A percentile compares a stretch with the other conserved stretches of the same genome.
Evolutionary conservation across 2,888 invertebrate genomes (phyloP).

Genomic region (Palloptera scutellata): DNA sequence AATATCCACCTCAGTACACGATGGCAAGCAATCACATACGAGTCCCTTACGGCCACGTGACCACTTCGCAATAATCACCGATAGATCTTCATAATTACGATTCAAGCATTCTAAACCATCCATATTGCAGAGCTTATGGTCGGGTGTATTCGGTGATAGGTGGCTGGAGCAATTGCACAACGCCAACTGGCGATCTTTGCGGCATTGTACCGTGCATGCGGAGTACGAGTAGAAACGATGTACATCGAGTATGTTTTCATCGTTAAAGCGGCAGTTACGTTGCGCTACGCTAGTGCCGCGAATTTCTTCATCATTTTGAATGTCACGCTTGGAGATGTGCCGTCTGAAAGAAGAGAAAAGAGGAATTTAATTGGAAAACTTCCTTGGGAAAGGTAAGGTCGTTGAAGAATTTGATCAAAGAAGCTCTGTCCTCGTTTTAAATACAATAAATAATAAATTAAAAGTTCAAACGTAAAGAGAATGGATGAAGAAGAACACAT

Average conservation of each 20-base stretch:
- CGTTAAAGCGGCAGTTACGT: constrained; percentile 75
- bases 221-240: constrained; percentile 77
- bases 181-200: constrained; percentile 71
- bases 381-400: too few relatives aligned
- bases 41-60: constrained; percentile 69
- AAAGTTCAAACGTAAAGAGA: too few relatives aligned
- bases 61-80: constrained; percentile 74
- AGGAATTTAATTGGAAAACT: too few relatives aligned
- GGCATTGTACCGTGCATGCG: constrained; percentile 76
- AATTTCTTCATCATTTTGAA: constrained; percentile 74
- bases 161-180: constrained; percentile 76
- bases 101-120: constrained; percentile 73
- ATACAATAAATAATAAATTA: background rate
- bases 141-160: constrained; percentile 70
- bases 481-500: background rate
- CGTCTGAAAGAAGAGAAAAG: constrained; percentile 60
- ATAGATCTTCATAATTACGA: constrained; percentile 69
- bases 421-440: too few relatives aligned
- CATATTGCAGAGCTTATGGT: constrained; percentile 69
- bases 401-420: too few relatives aligned
- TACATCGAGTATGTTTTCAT: constrained; percentile 71
- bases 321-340: constrained; percentile 68
- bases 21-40: constrained; percentile 74
- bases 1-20: constrained; percentile 76
- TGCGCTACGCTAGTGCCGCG: constrained; percentile 70